Base-by-base conservation (phyloP, 1,140 invertebrate genomes). In the Macrosteles quadrilineatus region DNA sequence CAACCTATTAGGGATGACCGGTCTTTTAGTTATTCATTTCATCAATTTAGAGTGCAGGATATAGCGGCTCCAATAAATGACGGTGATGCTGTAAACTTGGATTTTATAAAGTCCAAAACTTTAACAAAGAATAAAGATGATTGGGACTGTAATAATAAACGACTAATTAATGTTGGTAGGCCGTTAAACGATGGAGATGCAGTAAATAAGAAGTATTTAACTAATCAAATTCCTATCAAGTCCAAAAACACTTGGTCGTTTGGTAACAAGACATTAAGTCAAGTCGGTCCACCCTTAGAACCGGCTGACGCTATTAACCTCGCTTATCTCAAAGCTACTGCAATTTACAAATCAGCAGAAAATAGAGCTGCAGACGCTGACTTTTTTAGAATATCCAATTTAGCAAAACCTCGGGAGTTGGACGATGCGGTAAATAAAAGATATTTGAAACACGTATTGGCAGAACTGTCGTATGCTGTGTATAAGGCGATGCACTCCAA, bases 151-250 rank as follows among this genome's bases (percentile, higher is more conserved):
- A 30, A 11, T 11, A 31, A 31, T 27, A 62, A 25, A 25, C 9
- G 57, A 62, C 11, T 62, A n/a, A 23, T 27, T 25, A 62, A 62
- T 62, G 57, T 62, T n/a, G 57, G 57, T 27, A 23, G 23, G 3
- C 57, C 57, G 11, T 4, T 9, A 12, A 19, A 31, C 2, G 29
- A 11, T 12, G 23, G 25, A 25, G 57, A 62, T 19, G 25, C 6
- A 6, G 25, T 62, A n/a, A 62, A 12, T n/a, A 29, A 29, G 19
- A 6, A 4, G 2, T 62, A 62, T 19, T 23, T 62, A 6, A 4
- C 6, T 6, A 62, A 30, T 62, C 23, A 62, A 3, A 62, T 19
- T 12, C 57, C 23, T 6, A 2, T 30, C 3, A 27, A 27, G 25
- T 4, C 14, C 3, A 62, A 62, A 29, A 23, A 62, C 3, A 19